Conservation (phyloP, 2,888 invertebrate genomes). For the Trichacis sp. region DNA sequence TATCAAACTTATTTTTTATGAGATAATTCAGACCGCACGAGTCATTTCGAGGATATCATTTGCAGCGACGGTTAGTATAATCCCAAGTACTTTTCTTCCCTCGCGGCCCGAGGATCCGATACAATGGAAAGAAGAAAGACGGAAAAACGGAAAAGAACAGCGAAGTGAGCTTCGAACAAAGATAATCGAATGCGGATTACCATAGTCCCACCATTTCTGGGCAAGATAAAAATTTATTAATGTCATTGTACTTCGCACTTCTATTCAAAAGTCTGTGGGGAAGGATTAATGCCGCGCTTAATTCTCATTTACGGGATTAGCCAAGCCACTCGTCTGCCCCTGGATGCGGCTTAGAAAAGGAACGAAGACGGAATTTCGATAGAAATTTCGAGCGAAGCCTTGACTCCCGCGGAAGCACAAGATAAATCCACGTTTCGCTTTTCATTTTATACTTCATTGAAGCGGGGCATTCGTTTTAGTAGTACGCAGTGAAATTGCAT, state of each 20-base stretch:
- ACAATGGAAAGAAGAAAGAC: not conserved
- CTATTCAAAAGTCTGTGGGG: conserved; percentile 42
- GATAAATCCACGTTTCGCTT: conserved; percentile 29
- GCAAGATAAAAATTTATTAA: conserved; percentile 51
- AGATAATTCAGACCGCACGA: not conserved
- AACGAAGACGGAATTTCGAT: conserved; percentile 17
- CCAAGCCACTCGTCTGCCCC: conserved; percentile 46
- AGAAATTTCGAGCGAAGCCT: conserved; percentile 24
- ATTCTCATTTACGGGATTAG: conserved; percentile 59
- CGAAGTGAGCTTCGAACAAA: conserved; percentile 24
- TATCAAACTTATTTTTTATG: conserved; percentile 1
- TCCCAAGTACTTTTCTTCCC: not conserved
- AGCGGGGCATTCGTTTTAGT: conserved; percentile 22
- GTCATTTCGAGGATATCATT: not conserved
- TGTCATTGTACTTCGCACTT: conserved; percentile 39
- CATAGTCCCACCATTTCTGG: conserved; percentile 17
- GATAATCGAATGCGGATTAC: conserved; percentile 32
- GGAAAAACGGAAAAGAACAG: conserved; percentile 14
- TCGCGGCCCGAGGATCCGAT: not conserved
- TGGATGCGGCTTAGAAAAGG: conserved; percentile 47
- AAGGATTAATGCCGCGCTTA: conserved; percentile 55
- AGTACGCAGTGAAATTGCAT: conserved; percentile 45
- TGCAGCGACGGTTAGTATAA: not conserved
- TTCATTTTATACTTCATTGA: conserved; percentile 40
- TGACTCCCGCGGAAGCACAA: conserved; percentile 8